Evolutionary conservation across 2,888 invertebrate genomes (phyloP).

Genomic region (Eupithecia centaureata): DNA sequence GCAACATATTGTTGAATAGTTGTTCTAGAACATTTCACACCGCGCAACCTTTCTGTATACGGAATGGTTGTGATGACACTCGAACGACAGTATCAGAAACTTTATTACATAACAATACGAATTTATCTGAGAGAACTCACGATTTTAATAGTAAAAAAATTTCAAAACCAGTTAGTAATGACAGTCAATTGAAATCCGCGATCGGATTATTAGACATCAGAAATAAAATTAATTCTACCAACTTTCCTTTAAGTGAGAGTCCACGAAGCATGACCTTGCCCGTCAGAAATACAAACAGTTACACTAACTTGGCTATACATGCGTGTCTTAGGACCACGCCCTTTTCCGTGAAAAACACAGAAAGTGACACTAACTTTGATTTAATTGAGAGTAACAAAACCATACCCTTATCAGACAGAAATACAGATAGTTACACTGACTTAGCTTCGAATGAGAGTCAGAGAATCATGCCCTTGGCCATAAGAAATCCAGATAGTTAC

Average conservation of each 20-base stretch:
- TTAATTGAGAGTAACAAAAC: constrained; percentile 24
- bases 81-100: constrained; percentile 18
- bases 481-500: no score
- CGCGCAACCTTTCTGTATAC: background rate
- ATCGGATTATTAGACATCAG: background rate
- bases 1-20: constrained; percentile 31
- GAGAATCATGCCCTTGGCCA: no score
- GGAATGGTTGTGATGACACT: background rate
- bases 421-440: no score
- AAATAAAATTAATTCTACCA: background rate
- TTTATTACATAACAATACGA: constrained; percentile 12
- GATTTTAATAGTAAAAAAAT: background rate
- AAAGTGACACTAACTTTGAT: constrained; percentile 17
- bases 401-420: no score
- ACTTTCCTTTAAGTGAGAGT: constrained; percentile 2
- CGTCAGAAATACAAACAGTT: constrained; percentile 4
- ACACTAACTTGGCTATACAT: background rate
- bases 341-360: background rate
- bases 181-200: background rate
- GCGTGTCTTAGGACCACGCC: background rate
- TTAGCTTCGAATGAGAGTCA: no score
- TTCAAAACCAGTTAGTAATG: background rate
- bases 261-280: background rate
- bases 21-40: constrained; percentile 22
- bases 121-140: background rate